These are phyloP conservation scores for Cantharis flavilabris DNA, from an alignment of 2,888 invertebrate genomes.

Conservation along the genomic window DNA sequence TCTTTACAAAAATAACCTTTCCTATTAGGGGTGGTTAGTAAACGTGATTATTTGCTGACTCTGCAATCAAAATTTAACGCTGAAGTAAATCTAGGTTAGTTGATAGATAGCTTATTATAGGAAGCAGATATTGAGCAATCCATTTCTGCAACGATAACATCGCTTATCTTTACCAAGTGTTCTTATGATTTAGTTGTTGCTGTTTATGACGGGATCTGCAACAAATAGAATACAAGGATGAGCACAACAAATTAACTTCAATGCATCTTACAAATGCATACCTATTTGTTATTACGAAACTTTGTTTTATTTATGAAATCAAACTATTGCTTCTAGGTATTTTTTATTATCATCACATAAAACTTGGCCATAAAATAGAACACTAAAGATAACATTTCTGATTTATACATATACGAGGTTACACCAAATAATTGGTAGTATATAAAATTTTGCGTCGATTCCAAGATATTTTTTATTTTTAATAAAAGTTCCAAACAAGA, in stretches of 20 bases:
- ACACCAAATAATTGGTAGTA: neutral
- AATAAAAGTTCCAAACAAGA: neutral
- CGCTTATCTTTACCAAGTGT: constrained; percentile 28
- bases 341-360: neutral
- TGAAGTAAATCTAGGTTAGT: constrained; percentile 29
- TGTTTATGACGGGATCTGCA: constrained; percentile 10
- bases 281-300: neutral
- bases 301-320: neutral
- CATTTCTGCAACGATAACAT: constrained; percentile 28
- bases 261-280: neutral
- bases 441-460: too few species aligned
- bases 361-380: neutral
- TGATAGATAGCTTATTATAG: constrained; percentile 31
- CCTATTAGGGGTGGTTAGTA: constrained; percentile 21
- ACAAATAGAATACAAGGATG: neutral
- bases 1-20: constrained; percentile 29
- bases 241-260: neutral
- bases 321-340: neutral
- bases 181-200: constrained; percentile 25
- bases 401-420: neutral
- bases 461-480: too few species aligned
- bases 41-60: constrained; percentile 26
- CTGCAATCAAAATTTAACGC: constrained; percentile 29
- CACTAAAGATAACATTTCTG: neutral
- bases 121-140: constrained; percentile 32